phyloP scores from a whole-genome alignment of 2,113 vertebrate species.

The Vidua macroura region DNA sequence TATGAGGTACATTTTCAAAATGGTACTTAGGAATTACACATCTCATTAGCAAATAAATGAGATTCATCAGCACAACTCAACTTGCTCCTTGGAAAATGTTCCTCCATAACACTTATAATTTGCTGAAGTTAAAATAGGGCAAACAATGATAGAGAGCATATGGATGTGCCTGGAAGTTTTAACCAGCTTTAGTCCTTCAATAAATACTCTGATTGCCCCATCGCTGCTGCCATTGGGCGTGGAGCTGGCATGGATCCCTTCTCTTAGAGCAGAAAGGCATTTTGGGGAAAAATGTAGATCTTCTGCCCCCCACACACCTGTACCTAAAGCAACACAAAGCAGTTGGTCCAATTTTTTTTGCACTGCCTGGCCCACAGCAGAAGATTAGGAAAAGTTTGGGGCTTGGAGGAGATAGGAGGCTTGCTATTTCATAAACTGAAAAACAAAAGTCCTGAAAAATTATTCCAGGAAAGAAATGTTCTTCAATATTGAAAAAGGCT shows the following conservation, averaged over 20 bases:
- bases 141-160: not conserved
- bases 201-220: not conserved
- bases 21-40: conserved; percentile 9
- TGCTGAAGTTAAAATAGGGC: conserved; percentile 1
- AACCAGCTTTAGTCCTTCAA: not conserved
- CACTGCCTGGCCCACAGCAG: not conserved
- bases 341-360: not conserved
- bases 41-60: conserved; percentile 45
- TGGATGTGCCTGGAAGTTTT: not conserved
- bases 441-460: not conserved
- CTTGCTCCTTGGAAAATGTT: not conserved
- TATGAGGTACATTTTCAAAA: conserved; percentile 20
- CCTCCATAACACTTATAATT: not conserved
- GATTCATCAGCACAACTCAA: not conserved
- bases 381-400: not conserved
- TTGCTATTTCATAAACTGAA: not conserved
- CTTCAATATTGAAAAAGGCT: not conserved
- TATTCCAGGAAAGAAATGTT: not conserved
- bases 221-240: not conserved
- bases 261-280: not conserved
- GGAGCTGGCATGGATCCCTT: not conserved
- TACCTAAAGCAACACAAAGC: not conserved
- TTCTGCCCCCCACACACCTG: not conserved
- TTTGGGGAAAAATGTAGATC: not conserved
- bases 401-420: not conserved